Base-by-base conservation (phyloP, 2,888 invertebrate genomes). In the Macroteleia sp. region DNA sequence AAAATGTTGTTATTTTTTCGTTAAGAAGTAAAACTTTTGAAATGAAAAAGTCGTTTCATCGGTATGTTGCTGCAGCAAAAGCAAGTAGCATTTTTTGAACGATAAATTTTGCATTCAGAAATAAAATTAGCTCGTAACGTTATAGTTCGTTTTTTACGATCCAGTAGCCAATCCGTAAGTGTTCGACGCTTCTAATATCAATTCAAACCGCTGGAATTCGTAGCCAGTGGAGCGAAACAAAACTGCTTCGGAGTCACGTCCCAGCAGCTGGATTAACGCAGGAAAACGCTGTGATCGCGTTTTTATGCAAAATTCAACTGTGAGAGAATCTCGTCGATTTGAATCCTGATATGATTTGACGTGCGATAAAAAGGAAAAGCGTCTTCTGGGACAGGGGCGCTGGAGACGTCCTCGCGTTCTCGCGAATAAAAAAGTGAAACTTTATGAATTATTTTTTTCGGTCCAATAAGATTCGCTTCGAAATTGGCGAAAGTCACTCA, bases 201-300 rank as follows among this genome's bases (percentile, higher is more conserved):
- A 50, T 76, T 75, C 75, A 34, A 56, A 69, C 56, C 61, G 12
- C 61, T 61, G 75, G 61, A 75, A 62, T 69, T 76, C 62, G 62
- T 16, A 56, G 22, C 17, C 69, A 76, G 50, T 28, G 69, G 41
- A 75, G 75, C 67, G 69, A 61, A 46, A 50, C 75, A 19, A 75
- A 69, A 69, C 61, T 59, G 56, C 61, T 34, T 44, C 32, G 14
- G 46, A 71, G 54, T 54, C 61, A 54, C 61, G 54, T 61, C 54
- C 50, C 41, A 36, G 54, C 59, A 17, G 16, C 34, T 50, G 52
- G 54, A 74, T 74, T 54, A 57, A 74, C 54, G 39, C 54, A 39
- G 36, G 34, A 54, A 61, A 61, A 71, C 30, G 46, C 59, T n/a
- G n/a, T 42, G 42, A 66, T 56, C 44, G 44, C 41, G 48, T 52